phyloP scores from a whole-genome alignment of 2,113 vertebrate genomes.

The Polypterus bichir region DNA sequence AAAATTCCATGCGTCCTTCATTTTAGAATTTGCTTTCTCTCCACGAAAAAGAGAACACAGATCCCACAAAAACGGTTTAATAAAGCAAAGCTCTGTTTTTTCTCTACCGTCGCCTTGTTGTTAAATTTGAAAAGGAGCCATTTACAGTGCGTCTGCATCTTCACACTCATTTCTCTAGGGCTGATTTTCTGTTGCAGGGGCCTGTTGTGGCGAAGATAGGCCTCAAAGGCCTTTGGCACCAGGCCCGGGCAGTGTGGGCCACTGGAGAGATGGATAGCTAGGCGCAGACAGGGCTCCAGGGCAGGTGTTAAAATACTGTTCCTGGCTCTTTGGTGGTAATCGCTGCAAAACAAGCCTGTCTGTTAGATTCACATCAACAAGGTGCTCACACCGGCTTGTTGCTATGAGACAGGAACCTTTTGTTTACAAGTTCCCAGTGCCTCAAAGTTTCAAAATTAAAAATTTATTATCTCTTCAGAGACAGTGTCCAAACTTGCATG shows the following conservation, averaged over 20 bases:
- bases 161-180: conserved; percentile 19
- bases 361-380: conserved; percentile 48
- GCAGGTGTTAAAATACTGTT: conserved; percentile 64
- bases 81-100: conserved; percentile 1
- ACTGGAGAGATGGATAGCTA: conserved; percentile 44
- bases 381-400: conserved; percentile 48
- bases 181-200: conserved; percentile 37
- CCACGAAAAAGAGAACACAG: background rate
- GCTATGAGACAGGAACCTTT: conserved; percentile 59
- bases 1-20: too few species aligned
- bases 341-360: conserved; percentile 50
- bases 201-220: conserved; percentile 34
- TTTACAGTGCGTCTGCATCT: conserved; percentile 1
- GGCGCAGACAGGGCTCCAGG: conserved; percentile 50
- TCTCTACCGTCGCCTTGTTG: conserved; percentile 3
- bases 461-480: conserved; percentile 43
- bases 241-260: conserved; percentile 51
- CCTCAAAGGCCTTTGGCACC: conserved; percentile 48
- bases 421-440: conserved; percentile 58
- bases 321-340: conserved; percentile 51
- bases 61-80: background rate
- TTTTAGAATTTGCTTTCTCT: too few species aligned
- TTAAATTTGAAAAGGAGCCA: conserved; percentile 6
- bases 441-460: conserved; percentile 56
- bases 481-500: conserved; percentile 45